Evolutionary conservation across 2,888 invertebrate species (phyloP), one percentile per base, ranked within the genome.

Genomic region (Clivina fossor): DNA sequence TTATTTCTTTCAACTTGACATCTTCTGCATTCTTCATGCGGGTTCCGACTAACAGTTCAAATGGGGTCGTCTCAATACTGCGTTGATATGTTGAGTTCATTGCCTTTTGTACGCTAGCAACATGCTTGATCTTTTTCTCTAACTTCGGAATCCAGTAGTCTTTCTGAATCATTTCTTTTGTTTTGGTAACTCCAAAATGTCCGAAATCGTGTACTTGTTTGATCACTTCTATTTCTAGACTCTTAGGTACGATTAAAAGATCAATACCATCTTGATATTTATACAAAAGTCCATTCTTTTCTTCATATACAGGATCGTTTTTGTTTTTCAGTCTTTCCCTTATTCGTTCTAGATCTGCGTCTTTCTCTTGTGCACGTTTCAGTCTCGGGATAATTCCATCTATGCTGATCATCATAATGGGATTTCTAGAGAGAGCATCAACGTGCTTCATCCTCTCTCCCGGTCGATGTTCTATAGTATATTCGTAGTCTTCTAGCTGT

Each of bases 281-380:
- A 22, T 22, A 41, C 4, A 41, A 11, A 8, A 41, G 4, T 22
- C 41, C 41, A 22, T 41, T 41, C 2, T 3, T 16, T 30, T 28
- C 46, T 3, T 63, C 51, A 26, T 61, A 63, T 16, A 50, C 33
- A 8, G 60, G 41, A 32, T 60, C 60, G 4, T 18, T 2, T 1
- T 33, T n/a, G 13, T 55, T 40, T 13, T 59, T 48, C 1, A 63
- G n/a, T 7, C 59, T 37, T 28, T 60, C 43, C 11, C 16, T 50
- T 1, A 63, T 59, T 2, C 55, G 35, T 16, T 56, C 56, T 1
- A 62, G 26, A 5, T 62, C 22, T 4, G 62, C 60, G n/a, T 64
- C 62, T 4, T 50, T 40, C 7, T 4, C 9, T 22, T 63, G 63
- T 1, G 58, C 55, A 5, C 9, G 40, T 35, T 32, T 54, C 13